A percentile compares a stretch with the other conserved stretches of the same genome.
phyloP scores from a whole-genome alignment of 2,888 invertebrate genomes.

The Criorhina ranunculi region DNA sequence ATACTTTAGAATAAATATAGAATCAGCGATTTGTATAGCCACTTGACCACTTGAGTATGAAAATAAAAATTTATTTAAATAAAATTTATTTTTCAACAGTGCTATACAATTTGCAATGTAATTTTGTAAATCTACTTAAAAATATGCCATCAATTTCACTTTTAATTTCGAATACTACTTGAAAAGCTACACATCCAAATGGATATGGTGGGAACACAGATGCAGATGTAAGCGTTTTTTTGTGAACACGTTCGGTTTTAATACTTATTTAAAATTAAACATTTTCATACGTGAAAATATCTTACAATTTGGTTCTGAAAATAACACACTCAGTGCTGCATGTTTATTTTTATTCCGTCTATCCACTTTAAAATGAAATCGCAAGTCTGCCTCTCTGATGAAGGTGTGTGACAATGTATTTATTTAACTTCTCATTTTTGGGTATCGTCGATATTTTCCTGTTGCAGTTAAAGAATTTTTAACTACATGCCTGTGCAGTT shows the following conservation, averaged over 20 bases:
- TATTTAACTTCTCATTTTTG: constrained; percentile 3
- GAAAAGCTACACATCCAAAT: constrained; percentile 3
- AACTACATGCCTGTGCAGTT: background rate
- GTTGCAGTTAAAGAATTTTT: background rate
- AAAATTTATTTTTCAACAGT: background rate
- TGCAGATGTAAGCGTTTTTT: background rate
- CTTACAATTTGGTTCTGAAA: constrained; percentile 42
- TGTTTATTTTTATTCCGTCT: constrained; percentile 58
- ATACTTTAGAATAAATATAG: constrained; percentile 26
- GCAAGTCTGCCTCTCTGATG: constrained; percentile 20
- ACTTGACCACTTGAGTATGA: constrained; percentile 38
- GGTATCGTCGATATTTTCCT: background rate
- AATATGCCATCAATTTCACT: constrained; percentile 62
- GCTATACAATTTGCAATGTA: constrained; percentile 29
- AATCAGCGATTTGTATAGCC: constrained; percentile 35
- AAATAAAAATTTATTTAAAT: constrained; percentile 38
- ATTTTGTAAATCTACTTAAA: constrained; percentile 59
- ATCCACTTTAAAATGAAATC: constrained; percentile 47
- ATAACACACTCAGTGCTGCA: constrained; percentile 52
- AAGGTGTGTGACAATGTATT: constrained; percentile 32
- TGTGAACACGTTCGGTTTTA: background rate
- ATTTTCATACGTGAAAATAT: constrained; percentile 58
- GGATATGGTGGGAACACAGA: background rate
- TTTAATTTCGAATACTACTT: constrained; percentile 44
- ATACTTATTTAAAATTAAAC: constrained; percentile 40